Evolutionary conservation across 2,797 vertebrate genomes (phyloP), one percentile per base, ranked within the genome.

Genomic region (Cyprinodon diabolis): DNA sequence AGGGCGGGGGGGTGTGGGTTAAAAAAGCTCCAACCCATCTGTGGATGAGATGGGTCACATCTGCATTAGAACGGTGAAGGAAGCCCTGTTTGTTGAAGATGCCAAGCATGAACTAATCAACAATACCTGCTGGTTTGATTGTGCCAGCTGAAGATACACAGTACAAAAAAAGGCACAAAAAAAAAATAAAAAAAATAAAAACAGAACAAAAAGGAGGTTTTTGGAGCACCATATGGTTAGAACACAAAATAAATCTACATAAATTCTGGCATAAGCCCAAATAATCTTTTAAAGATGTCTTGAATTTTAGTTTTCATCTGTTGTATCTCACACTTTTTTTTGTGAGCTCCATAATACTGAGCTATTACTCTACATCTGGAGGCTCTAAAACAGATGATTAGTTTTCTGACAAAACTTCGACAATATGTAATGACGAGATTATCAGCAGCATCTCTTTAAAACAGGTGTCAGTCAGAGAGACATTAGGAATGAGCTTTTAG

Each of bases 91-190:
- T 90, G 82, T 84, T 87, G 0, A 45, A 75, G 76, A 76, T 90
- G 88, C 81, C 81, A 49, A 4, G 80, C 79, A 86, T 77, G 79
- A 71, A 4, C 80, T 84, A 85, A 92, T 93, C 89, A 90, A 89
- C 68, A 80, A 62, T 56, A 84, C 85, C 82, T 87, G 87, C 80
- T 89, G 89, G 84, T 68, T 65, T 56, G 60, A 82, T 68, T 35
- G 69, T 77, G 80, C 69, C 70, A 81, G 81, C 89, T 85, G 75
- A 89, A 91, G 78, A 90, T 60, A 68, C 45, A 65, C 66, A 67
- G 74, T 52, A 65, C 10, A 65, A 19, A n/a, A 13, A 37, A 69
- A 30, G 30, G 30, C 30, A 3, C n/a, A 75, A 69, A 54, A 37
- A 51, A 48, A 43, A 52, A 47, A 60, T 40, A 60, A 45, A 23